These are phyloP conservation scores for Danio tinwini DNA, from an alignment of 2,797 vertebrate species.

Conservation along the genomic window DNA sequence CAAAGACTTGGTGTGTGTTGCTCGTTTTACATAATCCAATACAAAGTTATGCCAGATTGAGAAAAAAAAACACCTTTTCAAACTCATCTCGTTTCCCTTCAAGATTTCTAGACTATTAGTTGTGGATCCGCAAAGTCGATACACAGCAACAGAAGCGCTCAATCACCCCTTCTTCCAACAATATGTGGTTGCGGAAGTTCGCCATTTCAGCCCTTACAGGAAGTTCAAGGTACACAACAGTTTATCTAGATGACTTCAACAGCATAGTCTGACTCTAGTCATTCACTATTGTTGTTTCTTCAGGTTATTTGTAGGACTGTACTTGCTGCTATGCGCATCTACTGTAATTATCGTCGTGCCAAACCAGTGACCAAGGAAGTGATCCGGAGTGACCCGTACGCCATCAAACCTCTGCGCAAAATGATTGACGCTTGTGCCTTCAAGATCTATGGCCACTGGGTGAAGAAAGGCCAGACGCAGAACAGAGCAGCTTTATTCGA, in stretches of 20 bases:
- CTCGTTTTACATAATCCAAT: neutral
- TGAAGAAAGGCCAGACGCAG: conserved; percentile 96
- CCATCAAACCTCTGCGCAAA: conserved; percentile 89
- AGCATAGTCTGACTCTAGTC: neutral
- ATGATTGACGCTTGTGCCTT: conserved; percentile 94
- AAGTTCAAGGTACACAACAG: conserved; percentile 89
- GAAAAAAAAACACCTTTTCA: neutral
- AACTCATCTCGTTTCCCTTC: conserved; percentile 11
- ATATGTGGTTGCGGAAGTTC: conserved; percentile 89
- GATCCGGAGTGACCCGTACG: conserved; percentile 89
- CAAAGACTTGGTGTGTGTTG: conserved; percentile 89
- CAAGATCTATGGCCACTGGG: conserved; percentile 96
- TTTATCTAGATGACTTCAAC: conserved; percentile 30
- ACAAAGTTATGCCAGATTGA: neutral
- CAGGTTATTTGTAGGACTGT: conserved; percentile 93
- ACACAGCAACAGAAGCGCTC: conserved; percentile 83
- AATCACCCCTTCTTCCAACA: conserved; percentile 96
- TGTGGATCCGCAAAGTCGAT: conserved; percentile 84
- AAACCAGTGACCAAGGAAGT: conserved; percentile 91
- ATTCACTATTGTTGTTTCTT: neutral
- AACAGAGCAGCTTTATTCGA: conserved; percentile 96
- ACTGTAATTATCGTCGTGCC: conserved; percentile 89
- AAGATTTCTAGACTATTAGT: conserved; percentile 90
- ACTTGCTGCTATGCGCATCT: conserved; percentile 91
- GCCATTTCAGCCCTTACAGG: conserved; percentile 91